Evolutionary conservation across 2,113 vertebrate species (phyloP), one percentile per base, ranked within the genome.

Genomic region (Lanius collurio): DNA sequence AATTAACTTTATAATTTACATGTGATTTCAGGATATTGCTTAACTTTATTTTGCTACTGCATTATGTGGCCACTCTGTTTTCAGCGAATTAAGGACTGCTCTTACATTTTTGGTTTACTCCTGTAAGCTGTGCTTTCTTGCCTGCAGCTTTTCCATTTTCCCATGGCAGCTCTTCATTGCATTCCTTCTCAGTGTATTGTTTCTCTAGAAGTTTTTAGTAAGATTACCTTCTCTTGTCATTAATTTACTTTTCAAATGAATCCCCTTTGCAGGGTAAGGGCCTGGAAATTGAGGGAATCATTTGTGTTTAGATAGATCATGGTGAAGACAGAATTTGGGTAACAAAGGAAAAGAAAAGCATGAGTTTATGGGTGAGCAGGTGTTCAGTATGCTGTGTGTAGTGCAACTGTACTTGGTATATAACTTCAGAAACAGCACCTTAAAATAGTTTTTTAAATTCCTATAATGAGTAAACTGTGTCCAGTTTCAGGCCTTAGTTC

Each of bases 161-260:
- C 31, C 18, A 9, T 86, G 62, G 10, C 31, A 67, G 46, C 27
- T 64, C 14, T 70, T 49, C 7, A 8, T 44, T 0, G 0, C 19
- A 20, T 79, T 78, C 27, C 31, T 92, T 88, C 35, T 83, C 23
- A 30, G 20, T 52, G 13, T 57, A 50, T 69, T 82, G 20, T 73
- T 90, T 83, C n/a, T 50, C 15, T 49, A 41, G 15, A 37, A 64
- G 41, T 27, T 94, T 87, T 64, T 82, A 76, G 6, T 79, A 49
- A 73, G 28, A 50, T 71, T 68, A 87, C 50, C n/a, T 85, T 63
- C 19, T 93, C n/a, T 83, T 44, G 28, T 64, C 9, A 26, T 73
- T 60, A 30, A 57, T 68, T 67, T 57, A 52, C 33, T 81, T 82
- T 73, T 17, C 18, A 87, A 81, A 67, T 78, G 16, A 47, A 74